Base-by-base conservation (phyloP, 64 coral and sea anemone species). In the Platygyra sinensis region DNA sequence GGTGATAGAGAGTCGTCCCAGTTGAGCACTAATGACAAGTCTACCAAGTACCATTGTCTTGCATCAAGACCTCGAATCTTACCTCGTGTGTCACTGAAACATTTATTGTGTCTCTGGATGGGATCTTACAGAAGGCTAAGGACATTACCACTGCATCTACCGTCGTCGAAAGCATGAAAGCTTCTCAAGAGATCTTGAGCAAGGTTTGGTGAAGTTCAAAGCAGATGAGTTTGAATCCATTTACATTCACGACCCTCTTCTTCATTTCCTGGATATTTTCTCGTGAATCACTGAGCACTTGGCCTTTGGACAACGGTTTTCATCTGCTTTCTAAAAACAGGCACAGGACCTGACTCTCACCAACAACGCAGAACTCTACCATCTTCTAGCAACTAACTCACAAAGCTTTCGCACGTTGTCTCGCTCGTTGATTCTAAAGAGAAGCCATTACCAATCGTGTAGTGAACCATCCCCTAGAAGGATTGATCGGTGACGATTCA, bases 221-320 rank as follows among this genome's bases (percentile, higher is more conserved):
- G 62, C 38, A 30, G 92, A 91, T 1, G 92, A 91, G 19, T 71
- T 91, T 52, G 80, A 81, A 5, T 50, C 74, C 4, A 60, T 93
- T 55, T 87, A 72, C 60, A 75, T 72, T 60, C 71, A 90, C 19
- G 62, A 88, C 15, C 0, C 51, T 8, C 25, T 76, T 76, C 63
- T 97, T 97, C 88, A 17, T 97, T 72, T 71, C 89, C 9, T 97
- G 95, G 95, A 73, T 97, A 31, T 90, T 94, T 27, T 87, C 88
- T 11, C n/a, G 30, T 77, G 88, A 97, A 22, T 36, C 65, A 0
- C 42, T 94, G n/a, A 18, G 57, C 38, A 2, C 54, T n/a, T 54
- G 24, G 60, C 78, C 5, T 97, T 89, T 79, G 95, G 95, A 52
- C 31, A 42, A 36, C 31, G 60, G 27, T 72, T 81, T 59, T 94